Evolutionary conservation across 2,113 vertebrate genomes (phyloP).

Genomic region (Corythoichthys haematopterus): DNA sequence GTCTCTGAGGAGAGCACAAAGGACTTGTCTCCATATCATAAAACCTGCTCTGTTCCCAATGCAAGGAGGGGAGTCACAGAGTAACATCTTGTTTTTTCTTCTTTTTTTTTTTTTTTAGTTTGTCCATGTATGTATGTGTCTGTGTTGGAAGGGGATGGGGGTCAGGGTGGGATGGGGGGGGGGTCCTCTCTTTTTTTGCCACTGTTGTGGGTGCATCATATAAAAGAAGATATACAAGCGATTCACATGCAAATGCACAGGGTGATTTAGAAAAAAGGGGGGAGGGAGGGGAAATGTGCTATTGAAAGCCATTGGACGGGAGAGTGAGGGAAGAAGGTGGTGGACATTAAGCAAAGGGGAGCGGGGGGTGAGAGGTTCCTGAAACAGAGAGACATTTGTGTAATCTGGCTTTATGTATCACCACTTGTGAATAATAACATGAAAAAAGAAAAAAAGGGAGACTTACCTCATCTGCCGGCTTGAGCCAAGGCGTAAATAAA

Average conservation of each 20-base stretch:
- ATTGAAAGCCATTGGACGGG: conserved; percentile 72
- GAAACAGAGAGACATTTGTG: conserved; percentile 98
- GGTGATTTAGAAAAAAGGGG: conserved; percentile 75
- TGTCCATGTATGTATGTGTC: conserved; percentile 22
- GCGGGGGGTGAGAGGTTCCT: conserved; percentile 80
- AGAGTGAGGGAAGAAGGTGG: conserved; percentile 49
- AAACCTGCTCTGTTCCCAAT: conserved; percentile 64
- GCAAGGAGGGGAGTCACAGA: conserved; percentile 54
- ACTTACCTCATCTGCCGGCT: conserved; percentile 98
- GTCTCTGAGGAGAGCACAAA: conserved; percentile 66
- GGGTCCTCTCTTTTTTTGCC: conserved; percentile 52
- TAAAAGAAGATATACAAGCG: conserved; percentile 82
- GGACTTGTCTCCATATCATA: conserved; percentile 74
- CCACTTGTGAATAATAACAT: conserved; percentile 97
- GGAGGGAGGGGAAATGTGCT: conserved; percentile 72
- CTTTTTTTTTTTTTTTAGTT: conserved; percentile 25
- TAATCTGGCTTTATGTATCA: conserved; percentile 97
- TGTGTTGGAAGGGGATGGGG: conserved; percentile 9
- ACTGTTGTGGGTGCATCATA: conserved; percentile 81
- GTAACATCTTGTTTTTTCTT: conserved; percentile 60
- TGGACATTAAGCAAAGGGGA: conserved; percentile 62
- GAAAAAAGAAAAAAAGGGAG: conserved; percentile 79
- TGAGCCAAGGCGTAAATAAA: conserved; percentile 97
- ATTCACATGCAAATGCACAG: conserved; percentile 81
- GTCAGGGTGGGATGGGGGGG: conserved; percentile 10